Conservation (phyloP, 2,888 invertebrate species). For the Tetheella fluctuosa region DNA sequence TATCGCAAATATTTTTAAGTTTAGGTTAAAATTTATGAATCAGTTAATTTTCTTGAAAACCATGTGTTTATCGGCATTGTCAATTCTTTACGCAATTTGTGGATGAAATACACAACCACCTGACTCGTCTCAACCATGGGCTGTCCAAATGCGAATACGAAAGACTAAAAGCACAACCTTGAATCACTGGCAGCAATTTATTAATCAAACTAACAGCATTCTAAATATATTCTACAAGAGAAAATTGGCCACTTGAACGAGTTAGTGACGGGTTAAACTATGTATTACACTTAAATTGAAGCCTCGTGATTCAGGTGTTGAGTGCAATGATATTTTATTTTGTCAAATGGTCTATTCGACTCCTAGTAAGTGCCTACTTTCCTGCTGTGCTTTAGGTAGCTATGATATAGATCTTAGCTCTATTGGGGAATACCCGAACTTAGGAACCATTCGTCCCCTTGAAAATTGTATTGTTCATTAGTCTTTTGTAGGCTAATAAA, state of each 20-base stretch:
- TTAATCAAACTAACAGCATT: constrained; percentile 4
- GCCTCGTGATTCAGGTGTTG: background rate
- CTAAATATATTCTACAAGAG: constrained; percentile 1
- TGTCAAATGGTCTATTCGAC: too few relatives aligned
- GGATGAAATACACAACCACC: too few relatives aligned
- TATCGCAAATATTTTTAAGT: background rate
- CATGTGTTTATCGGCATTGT: too few relatives aligned
- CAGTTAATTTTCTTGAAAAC: background rate
- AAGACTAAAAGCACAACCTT: background rate
- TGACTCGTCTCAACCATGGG: background rate
- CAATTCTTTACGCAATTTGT: too few relatives aligned
- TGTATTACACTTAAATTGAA: constrained; percentile 3
- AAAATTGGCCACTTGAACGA: constrained; percentile 6
- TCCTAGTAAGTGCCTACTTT: too few relatives aligned
- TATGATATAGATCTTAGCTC: too few relatives aligned
- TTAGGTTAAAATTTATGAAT: background rate
- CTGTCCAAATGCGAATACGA: background rate
- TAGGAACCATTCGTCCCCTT: too few relatives aligned
- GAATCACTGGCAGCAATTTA: background rate
- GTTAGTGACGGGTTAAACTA: constrained; percentile 6
- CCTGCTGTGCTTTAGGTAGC: too few relatives aligned
- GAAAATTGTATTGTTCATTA: too few relatives aligned
- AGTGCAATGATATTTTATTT: background rate
- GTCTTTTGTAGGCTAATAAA: too few relatives aligned
- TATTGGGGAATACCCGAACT: too few relatives aligned